These are phyloP conservation scores for Galeopterus variegatus DNA, from an alignment of 2,113 vertebrate species.

Conservation along the genomic window DNA sequence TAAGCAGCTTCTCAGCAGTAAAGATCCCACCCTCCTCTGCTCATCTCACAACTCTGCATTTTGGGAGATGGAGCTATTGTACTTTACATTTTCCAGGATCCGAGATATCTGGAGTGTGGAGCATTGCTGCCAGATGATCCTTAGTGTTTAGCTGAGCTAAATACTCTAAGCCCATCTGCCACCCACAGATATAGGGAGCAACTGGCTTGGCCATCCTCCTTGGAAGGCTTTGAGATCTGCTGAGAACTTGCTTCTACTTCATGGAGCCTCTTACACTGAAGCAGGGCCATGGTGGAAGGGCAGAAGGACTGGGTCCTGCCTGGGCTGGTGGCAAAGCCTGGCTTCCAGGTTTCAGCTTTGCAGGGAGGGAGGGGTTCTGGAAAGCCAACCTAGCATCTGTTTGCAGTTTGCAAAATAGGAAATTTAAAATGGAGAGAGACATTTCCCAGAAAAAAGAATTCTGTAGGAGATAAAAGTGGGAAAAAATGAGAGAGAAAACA, in stretches of 20 bases:
- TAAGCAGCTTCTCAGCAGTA: neutral
- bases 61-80: neutral
- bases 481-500: neutral
- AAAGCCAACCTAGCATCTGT: neutral
- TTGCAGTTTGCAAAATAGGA: conserved; percentile 21
- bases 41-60: neutral
- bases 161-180: neutral
- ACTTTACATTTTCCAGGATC: neutral
- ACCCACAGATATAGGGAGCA: neutral
- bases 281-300: fast-evolving
- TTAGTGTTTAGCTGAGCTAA: neutral
- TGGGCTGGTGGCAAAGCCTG: neutral
- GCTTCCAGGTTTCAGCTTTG: neutral
- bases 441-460: neutral
- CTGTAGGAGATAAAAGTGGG: neutral
- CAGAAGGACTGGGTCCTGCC: neutral
- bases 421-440: conserved; percentile 17
- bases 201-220: neutral
- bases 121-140: neutral
- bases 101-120: neutral
- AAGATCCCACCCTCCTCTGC: neutral
- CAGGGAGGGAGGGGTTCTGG: neutral
- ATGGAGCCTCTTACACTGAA: neutral
- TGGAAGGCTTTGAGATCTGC: neutral
- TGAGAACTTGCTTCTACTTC: neutral